Conservation (phyloP, 2,113 vertebrate species). For the Pithys albifrons region DNA sequence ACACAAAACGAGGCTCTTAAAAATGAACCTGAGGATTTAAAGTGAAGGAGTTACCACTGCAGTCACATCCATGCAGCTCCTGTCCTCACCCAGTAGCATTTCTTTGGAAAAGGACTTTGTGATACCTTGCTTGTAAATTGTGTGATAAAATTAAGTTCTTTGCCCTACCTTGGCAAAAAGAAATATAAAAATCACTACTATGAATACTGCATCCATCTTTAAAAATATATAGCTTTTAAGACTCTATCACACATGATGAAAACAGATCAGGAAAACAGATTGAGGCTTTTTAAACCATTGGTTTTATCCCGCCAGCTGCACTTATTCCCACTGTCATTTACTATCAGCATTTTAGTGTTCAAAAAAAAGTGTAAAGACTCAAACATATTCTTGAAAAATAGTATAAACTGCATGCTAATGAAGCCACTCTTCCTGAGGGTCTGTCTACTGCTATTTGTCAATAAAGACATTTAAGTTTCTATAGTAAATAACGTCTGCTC, state of each 20-base stretch:
- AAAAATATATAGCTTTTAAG: conserved; percentile 41
- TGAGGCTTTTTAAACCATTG: conserved; percentile 53
- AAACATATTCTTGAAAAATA: conserved; percentile 45
- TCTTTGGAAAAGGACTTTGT: not conserved
- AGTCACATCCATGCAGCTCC: not conserved
- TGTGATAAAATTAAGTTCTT: conserved; percentile 41
- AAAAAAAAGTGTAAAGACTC: conserved; percentile 27
- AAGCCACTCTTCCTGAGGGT: conserved; percentile 41
- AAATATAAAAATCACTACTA: conserved; percentile 27
- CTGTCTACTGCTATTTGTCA: conserved; percentile 64
- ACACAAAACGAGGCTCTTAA: not conserved
- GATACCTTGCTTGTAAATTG: conserved; percentile 14
- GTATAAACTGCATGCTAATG: conserved; percentile 55
- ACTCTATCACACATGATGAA: conserved; percentile 25
- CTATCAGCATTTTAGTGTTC: conserved; percentile 51
- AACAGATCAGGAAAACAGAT: conserved; percentile 67
- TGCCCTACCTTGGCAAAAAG: conserved; percentile 28
- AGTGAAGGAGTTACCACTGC: not conserved
- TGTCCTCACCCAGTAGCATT: not conserved
- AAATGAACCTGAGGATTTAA: not conserved
- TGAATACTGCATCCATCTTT: conserved; percentile 23
- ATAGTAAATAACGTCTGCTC: conserved; percentile 54
- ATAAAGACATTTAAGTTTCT: conserved; percentile 48
- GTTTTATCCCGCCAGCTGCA: conserved; percentile 54
- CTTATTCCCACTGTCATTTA: conserved; percentile 57